These are phyloP conservation scores for Dolomedes plantarius DNA, from an alignment of 2,888 invertebrate species.

Conservation along the genomic window DNA sequence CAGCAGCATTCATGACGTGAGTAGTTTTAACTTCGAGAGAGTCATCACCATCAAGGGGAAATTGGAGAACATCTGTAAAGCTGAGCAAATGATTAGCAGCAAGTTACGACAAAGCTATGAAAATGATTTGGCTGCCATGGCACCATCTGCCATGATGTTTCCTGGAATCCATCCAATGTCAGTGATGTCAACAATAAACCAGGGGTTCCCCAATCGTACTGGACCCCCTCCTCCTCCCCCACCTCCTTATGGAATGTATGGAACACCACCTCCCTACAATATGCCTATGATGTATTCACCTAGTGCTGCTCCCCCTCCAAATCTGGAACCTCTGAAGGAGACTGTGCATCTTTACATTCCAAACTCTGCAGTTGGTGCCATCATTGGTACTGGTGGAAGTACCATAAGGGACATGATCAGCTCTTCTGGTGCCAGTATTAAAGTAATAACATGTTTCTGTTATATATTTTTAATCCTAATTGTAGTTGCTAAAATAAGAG, in stretches of 20 bases:
- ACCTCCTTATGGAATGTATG: slow-evolving; percentile 58
- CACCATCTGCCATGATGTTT: slow-evolving; percentile 90
- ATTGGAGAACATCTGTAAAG: slow-evolving; percentile 92
- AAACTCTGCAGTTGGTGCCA: slow-evolving; percentile 97
- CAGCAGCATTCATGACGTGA: slow-evolving; percentile 91
- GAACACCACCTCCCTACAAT: slow-evolving; percentile 59
- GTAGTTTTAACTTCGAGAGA: slow-evolving; percentile 95
- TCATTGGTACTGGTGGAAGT: slow-evolving; percentile 97
- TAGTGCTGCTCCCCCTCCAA: slow-evolving; percentile 48
- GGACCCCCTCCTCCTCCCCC: slow-evolving; percentile 57
- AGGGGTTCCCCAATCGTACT: slow-evolving; percentile 39
- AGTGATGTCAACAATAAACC: slow-evolving; percentile 90
- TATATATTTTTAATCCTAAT: no score
- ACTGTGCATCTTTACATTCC: slow-evolving; percentile 96
- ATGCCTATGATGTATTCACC: slow-evolving; percentile 53
- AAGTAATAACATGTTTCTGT: slow-evolving; percentile 77
- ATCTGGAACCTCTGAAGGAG: slow-evolving; percentile 79
- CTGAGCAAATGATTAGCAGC: slow-evolving; percentile 95
- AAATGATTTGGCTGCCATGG: slow-evolving; percentile 74
- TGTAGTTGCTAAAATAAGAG: no score
- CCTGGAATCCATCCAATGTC: slow-evolving; percentile 96
- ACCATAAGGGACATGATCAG: slow-evolving; percentile 98
- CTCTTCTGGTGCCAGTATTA: slow-evolving; percentile 95
- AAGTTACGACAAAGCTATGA: slow-evolving; percentile 97
- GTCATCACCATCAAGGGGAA: slow-evolving; percentile 97